phyloP scores from a whole-genome alignment of 2,888 invertebrate genomes.

The Pachydiplax longipennis region DNA sequence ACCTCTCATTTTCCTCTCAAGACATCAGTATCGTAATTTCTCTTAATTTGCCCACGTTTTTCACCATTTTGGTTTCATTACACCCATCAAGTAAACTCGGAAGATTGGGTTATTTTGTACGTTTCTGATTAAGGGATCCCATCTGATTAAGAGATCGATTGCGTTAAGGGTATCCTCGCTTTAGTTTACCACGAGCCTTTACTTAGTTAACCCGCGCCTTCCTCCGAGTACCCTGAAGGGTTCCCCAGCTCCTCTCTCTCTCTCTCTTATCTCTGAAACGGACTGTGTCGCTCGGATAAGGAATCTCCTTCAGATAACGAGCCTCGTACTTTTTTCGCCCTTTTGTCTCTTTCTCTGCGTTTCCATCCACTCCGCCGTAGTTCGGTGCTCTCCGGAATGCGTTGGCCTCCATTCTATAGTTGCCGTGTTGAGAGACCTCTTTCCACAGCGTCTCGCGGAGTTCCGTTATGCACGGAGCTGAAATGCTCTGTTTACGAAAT shows the following conservation, averaged over 20 bases:
- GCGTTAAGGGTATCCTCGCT: too few relatives aligned
- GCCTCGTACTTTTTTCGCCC: not conserved
- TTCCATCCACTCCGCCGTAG: not conserved
- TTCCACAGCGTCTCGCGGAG: not conserved
- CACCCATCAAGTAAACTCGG: too few relatives aligned
- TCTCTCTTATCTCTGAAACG: not conserved
- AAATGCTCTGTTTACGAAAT: slow-evolving; percentile 45
- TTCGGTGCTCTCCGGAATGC: slow-evolving; percentile 5
- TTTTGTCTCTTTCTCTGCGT: not conserved
- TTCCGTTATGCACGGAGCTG: slow-evolving; percentile 39
- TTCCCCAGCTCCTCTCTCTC: not conserved
- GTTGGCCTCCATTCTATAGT: slow-evolving; percentile 17
- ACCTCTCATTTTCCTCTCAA: too few relatives aligned
- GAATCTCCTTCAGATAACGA: too few relatives aligned
- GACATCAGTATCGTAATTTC: too few relatives aligned
- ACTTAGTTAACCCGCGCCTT: not conserved
- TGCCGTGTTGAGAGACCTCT: not conserved
- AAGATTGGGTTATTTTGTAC: too few relatives aligned
- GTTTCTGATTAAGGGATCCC: too few relatives aligned
- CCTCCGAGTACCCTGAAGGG: not conserved
- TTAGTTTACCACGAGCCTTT: too few relatives aligned
- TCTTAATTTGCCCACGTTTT: too few relatives aligned
- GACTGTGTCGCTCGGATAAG: too few relatives aligned
- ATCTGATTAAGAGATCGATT: too few relatives aligned
- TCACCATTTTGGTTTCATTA: too few relatives aligned